Conservation (phyloP, 2,113 vertebrate genomes). For the Channa argus region DNA sequence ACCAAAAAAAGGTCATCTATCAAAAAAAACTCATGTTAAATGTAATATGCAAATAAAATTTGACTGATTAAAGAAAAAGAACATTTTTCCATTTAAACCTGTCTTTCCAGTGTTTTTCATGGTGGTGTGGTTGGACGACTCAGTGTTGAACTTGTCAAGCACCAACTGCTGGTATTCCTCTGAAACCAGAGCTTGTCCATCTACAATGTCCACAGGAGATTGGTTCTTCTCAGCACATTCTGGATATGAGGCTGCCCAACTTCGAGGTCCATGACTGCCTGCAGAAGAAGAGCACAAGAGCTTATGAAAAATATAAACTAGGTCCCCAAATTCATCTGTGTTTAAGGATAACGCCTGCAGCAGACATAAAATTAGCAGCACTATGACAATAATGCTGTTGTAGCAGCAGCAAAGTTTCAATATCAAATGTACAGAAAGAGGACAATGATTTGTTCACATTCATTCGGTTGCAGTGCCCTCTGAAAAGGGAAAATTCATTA, state of each 20-base stretch:
- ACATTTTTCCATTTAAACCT: conserved; percentile 79
- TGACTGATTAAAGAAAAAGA: background rate
- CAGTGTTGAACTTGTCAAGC: conserved; percentile 91
- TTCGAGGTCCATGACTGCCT: conserved; percentile 92
- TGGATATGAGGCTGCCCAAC: conserved; percentile 89
- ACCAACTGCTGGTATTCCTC: conserved; percentile 92
- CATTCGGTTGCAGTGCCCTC: conserved; percentile 39
- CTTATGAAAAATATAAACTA: conserved; percentile 20
- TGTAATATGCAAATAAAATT: background rate
- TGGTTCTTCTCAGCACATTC: conserved; percentile 92
- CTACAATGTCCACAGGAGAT: conserved; percentile 93
- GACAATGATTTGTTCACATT: conserved; percentile 49
- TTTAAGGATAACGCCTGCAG: background rate
- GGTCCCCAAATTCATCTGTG: conserved; percentile 28
- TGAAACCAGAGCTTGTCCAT: conserved; percentile 86
- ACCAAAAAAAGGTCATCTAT: too few species aligned
- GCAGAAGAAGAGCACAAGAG: conserved; percentile 49
- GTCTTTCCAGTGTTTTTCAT: conserved; percentile 99
- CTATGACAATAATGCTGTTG: conserved; percentile 17
- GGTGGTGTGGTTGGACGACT: conserved; percentile 97
- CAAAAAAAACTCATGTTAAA: too few species aligned
- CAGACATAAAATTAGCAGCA: conserved; percentile 28
- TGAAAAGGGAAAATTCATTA: conserved; percentile 43
- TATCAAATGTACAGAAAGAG: conserved; percentile 27
- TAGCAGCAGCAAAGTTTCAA: conserved; percentile 16